These are phyloP conservation scores for Pachycephala philippinensis DNA, from an alignment of 2,113 vertebrate species.

Conservation along the genomic window DNA sequence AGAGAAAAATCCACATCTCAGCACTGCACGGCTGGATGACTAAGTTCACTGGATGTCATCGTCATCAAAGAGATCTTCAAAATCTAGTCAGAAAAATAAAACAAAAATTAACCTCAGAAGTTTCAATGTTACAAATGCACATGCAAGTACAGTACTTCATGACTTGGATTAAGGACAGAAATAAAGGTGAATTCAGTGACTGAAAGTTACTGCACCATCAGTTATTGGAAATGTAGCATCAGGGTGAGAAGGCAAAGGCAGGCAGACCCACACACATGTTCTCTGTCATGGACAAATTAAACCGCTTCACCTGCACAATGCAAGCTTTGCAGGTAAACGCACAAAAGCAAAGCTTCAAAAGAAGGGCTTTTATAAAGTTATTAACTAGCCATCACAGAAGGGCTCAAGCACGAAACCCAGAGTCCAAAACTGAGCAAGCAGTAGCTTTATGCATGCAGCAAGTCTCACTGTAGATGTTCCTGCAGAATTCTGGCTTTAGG, in stretches of 20 bases:
- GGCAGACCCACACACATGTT: fast-evolving
- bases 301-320: neutral
- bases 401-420: neutral
- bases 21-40: neutral
- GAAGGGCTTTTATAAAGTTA: fast-evolving
- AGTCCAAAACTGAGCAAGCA: neutral
- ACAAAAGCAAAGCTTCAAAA: neutral
- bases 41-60: slow-evolving; percentile 84
- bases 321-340: neutral
- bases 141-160: neutral
- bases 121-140: neutral
- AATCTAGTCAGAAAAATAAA: slow-evolving; percentile 73
- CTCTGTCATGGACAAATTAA: neutral
- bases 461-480: neutral
- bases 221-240: neutral
- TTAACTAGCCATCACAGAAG: neutral
- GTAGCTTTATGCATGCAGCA: neutral
- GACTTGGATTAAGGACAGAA: neutral
- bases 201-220: neutral
- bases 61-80: slow-evolving; percentile 90
- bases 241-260: neutral
- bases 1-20: slow-evolving; percentile 3
- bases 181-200: neutral
- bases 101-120: neutral
- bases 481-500: neutral